Percentiles rank a stretch among this genome's conserved stretches.
Evolutionary conservation across 2,797 vertebrate genomes (phyloP).

Genomic region (Pseudochromis fuscus): DNA sequence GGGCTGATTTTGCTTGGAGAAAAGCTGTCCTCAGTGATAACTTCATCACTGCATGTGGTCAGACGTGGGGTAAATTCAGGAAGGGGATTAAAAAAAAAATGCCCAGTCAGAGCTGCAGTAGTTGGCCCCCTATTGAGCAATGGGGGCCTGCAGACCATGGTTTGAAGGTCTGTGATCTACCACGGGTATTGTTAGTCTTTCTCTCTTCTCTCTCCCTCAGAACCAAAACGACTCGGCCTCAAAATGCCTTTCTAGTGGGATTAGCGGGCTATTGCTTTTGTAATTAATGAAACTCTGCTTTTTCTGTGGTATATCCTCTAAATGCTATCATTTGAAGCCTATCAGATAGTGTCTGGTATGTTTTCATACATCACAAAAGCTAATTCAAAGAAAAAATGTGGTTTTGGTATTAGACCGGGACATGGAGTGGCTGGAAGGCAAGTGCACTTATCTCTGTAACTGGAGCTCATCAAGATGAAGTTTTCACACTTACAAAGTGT

Average conservation of each 20-base stretch:
- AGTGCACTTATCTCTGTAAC: constrained; percentile 61
- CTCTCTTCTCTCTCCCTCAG: constrained; percentile 85
- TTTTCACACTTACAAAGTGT: constrained; percentile 50
- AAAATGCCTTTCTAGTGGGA: constrained; percentile 93
- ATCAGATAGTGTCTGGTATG: constrained; percentile 85
- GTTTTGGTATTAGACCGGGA: constrained; percentile 50
- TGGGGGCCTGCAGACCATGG: constrained; percentile 90
- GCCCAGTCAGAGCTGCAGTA: constrained; percentile 90
- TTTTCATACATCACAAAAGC: constrained; percentile 70
- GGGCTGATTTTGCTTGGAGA: constrained; percentile 93
- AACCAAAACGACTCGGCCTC: constrained; percentile 88
- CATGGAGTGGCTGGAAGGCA: constrained; percentile 50
- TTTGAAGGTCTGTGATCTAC: constrained; percentile 95
- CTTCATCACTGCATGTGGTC: constrained; percentile 99
- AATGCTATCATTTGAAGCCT: constrained; percentile 88
- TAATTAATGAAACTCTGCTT: constrained; percentile 97
- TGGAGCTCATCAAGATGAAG: constrained; percentile 69
- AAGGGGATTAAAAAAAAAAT: constrained; percentile 90
- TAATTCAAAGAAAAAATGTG: constrained; percentile 69
- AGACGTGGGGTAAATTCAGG: constrained; percentile 92
- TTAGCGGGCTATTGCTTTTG: constrained; percentile 92
- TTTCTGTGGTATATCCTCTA: constrained; percentile 87
- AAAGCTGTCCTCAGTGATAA: constrained; percentile 99
- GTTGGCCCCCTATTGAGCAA: constrained; percentile 91
- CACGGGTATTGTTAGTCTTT: constrained; percentile 94